Conservation (phyloP, 2,888 invertebrate species). For the Catocala nupta region DNA sequence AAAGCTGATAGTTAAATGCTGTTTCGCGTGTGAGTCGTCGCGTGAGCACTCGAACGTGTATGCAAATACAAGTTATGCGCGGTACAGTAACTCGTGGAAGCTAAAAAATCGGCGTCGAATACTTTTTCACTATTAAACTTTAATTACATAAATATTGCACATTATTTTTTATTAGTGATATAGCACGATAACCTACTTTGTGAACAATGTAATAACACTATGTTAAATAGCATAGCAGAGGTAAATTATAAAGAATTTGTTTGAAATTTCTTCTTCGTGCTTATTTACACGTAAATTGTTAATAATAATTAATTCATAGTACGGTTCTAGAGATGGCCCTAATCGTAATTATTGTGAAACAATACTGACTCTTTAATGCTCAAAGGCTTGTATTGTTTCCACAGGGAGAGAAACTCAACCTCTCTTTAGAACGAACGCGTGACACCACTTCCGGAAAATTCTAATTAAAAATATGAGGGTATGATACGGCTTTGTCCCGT, state of each 20-base stretch:
- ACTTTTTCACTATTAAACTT: constrained; percentile 38
- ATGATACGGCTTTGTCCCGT: constrained; percentile 9
- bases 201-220: background rate
- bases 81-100: constrained; percentile 37
- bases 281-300: no score
- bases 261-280: no score
- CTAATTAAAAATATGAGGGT: constrained; percentile 20
- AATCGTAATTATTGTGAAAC: background rate
- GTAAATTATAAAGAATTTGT: no score
- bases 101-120: constrained; percentile 39
- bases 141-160: constrained; percentile 37
- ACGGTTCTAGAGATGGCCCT: background rate
- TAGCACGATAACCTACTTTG: constrained; percentile 38
- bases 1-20: constrained; percentile 47
- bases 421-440: constrained; percentile 1
- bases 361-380: background rate
- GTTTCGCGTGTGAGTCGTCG: constrained; percentile 48
- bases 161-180: constrained; percentile 24
- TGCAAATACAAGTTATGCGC: constrained; percentile 47
- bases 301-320: background rate
- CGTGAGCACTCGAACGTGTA: constrained; percentile 46
- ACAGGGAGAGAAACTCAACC: constrained; percentile 1
- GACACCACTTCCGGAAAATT: constrained; percentile 8
- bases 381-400: constrained; percentile 6
- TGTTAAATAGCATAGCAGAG: background rate